phyloP scores from a whole-genome alignment of 2,113 vertebrate genomes.

The Triplophysa dalaica region DNA sequence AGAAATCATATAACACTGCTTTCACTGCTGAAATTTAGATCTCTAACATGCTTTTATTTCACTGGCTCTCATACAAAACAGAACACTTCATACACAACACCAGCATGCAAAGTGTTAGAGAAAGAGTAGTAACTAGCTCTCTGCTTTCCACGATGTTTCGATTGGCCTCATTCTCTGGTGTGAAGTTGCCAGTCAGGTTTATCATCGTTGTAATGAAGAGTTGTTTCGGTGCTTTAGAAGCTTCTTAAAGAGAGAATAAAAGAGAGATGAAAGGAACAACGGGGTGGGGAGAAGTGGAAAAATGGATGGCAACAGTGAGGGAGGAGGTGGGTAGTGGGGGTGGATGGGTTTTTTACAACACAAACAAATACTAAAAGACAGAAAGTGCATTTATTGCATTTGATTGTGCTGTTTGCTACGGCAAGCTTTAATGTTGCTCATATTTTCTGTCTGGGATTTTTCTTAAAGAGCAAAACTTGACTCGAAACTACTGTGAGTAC shows the following conservation, averaged over 20 bases:
- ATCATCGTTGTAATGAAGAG: background rate
- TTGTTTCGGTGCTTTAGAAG: background rate
- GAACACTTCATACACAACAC: background rate
- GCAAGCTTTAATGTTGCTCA: background rate
- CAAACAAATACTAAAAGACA: conserved; percentile 5
- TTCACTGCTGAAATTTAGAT: background rate
- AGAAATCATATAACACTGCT: background rate
- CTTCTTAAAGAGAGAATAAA: background rate
- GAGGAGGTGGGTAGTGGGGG: background rate
- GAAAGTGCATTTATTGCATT: conserved; percentile 27
- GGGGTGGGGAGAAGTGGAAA: conserved; percentile 28
- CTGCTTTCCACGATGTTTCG: conserved; percentile 45
- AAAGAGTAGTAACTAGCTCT: background rate
- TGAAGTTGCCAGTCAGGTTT: conserved; percentile 50
- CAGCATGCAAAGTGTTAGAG: background rate
- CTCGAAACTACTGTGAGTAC: background rate
- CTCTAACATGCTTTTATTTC: background rate
- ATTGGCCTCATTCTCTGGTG: conserved; percentile 34
- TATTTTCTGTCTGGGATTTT: background rate
- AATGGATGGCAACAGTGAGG: conserved; percentile 1
- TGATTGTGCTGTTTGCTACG: background rate
- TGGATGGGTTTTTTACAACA: conserved; percentile 31
- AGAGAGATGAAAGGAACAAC: background rate
- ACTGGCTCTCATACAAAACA: background rate
- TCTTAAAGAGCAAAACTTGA: background rate